phyloP scores from a whole-genome alignment of 1,140 invertebrate species.

The Nomia melanderi region DNA sequence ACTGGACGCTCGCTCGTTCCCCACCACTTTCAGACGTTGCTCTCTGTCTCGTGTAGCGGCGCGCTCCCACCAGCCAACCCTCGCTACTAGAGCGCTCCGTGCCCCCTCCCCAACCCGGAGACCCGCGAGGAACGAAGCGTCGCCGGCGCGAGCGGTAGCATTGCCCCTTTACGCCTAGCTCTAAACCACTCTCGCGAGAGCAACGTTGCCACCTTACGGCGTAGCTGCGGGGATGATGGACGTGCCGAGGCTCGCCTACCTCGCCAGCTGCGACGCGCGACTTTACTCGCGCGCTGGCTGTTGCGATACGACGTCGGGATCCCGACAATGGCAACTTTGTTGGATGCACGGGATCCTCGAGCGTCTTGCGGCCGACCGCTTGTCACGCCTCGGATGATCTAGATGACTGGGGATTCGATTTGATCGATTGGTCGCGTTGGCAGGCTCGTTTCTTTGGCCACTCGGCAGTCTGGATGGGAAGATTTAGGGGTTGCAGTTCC shows the following conservation, averaged over 20 bases:
- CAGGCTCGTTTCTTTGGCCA: too few species aligned
- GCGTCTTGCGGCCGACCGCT: too few species aligned
- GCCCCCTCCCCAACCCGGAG: constrained; percentile 25
- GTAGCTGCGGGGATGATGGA: constrained; percentile 56
- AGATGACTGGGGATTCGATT: too few species aligned
- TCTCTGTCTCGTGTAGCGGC: constrained; percentile 27
- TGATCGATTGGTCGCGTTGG: too few species aligned
- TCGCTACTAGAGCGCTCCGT: constrained; percentile 40
- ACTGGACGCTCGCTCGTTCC: constrained; percentile 8
- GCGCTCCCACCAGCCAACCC: constrained; percentile 30
- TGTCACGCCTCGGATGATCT: too few species aligned
- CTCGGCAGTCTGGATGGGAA: too few species aligned
- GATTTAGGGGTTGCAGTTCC: too few species aligned
- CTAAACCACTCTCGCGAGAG: constrained; percentile 27
- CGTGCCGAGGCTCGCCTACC: background rate
- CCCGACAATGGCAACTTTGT: too few species aligned
- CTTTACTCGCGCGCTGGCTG: background rate
- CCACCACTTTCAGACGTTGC: background rate
- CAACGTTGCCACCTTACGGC: constrained; percentile 56
- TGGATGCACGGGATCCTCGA: too few species aligned
- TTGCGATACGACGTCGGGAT: too few species aligned
- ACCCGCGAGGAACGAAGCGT: background rate
- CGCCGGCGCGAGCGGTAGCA: constrained; percentile 53
- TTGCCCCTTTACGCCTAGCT: constrained; percentile 53
- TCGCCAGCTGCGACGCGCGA: background rate